These are phyloP conservation scores for Drosophila busckii DNA, from an alignment of 1,140 invertebrate genomes.

Conservation along the genomic window DNA sequence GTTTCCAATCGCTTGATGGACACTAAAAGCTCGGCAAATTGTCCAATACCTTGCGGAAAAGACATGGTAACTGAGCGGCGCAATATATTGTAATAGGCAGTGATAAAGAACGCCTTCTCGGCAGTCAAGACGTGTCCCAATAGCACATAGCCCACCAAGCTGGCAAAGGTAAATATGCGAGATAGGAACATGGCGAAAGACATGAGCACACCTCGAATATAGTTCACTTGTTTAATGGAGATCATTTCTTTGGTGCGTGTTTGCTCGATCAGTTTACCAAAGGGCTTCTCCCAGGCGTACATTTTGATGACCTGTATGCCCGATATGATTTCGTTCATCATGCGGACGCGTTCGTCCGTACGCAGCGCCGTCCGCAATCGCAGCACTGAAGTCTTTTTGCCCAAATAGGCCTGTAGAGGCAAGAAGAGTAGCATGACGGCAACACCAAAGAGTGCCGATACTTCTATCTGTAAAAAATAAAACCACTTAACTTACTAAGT, in stretches of 20 bases:
- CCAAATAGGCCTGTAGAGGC: conserved; percentile 89
- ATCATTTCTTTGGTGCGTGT: conserved; percentile 80
- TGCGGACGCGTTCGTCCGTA: conserved; percentile 89
- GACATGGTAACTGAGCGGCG: conserved; percentile 86
- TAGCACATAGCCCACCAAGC: conserved; percentile 86
- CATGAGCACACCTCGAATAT: conserved; percentile 85
- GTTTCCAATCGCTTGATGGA: conserved; percentile 84
- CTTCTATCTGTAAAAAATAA: conserved; percentile 41
- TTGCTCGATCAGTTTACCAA: conserved; percentile 82
- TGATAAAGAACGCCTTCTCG: conserved; percentile 87
- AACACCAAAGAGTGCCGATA: conserved; percentile 86
- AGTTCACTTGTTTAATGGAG: conserved; percentile 83
- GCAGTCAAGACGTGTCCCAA: conserved; percentile 79
- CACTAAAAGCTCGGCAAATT: conserved; percentile 84
- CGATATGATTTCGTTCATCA: conserved; percentile 93
- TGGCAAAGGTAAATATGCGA: conserved; percentile 87
- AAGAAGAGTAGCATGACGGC: conserved; percentile 88
- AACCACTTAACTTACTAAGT: background rate
- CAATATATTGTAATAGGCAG: conserved; percentile 86
- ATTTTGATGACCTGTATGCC: conserved; percentile 96
- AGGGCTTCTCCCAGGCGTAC: conserved; percentile 92
- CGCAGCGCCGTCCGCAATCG: conserved; percentile 83
- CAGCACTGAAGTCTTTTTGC: conserved; percentile 83
- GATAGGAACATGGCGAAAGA: conserved; percentile 86
- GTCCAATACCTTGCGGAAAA: conserved; percentile 82